Conservation (phyloP, 1,140 invertebrate species). For the Drosophila tsacasi region DNA sequence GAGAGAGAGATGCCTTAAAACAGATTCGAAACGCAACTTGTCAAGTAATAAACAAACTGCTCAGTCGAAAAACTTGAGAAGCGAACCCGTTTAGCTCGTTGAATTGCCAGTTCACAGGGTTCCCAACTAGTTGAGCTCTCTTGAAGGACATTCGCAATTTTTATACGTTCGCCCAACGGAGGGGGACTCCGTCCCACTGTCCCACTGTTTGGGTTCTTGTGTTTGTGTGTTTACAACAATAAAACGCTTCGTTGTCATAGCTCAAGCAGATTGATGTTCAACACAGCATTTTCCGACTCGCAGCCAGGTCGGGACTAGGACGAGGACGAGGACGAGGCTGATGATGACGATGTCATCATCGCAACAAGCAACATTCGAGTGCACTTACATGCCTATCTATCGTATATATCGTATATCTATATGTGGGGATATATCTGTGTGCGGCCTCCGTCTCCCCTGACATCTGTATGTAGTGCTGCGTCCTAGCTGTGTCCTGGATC, state of each 20-base stretch:
- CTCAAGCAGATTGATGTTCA: conserved; percentile 77
- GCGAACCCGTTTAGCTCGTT: conserved; percentile 40
- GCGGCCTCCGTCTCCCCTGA: conserved; percentile 25
- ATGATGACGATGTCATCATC: conserved; percentile 56
- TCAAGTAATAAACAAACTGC: conserved; percentile 49
- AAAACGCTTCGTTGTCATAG: conserved; percentile 80
- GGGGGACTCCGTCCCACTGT: neutral
- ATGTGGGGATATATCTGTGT: conserved; percentile 51
- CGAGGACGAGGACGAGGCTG: conserved; percentile 12
- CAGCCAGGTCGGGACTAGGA: conserved; percentile 14
- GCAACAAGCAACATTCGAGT: conserved; percentile 62
- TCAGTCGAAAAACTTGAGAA: conserved; percentile 46
- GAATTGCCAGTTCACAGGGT: conserved; percentile 40
- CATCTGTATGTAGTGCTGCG: conserved; percentile 14
- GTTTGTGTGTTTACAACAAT: conserved; percentile 69
- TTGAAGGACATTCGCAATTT: conserved; percentile 30
- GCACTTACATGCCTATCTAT: conserved; percentile 65
- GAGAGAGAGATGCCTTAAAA: conserved; percentile 19
- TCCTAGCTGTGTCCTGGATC: conserved; percentile 9
- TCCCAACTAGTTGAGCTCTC: conserved; percentile 27
- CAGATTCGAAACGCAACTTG: conserved; percentile 38
- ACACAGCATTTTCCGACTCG: conserved; percentile 47
- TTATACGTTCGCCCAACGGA: conserved; percentile 2
- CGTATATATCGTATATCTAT: conserved; percentile 48
- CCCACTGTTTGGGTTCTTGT: conserved; percentile 1